Evolutionary conservation across 2,888 invertebrate species (phyloP).

Genomic region (Eurytoma adleriae): DNA sequence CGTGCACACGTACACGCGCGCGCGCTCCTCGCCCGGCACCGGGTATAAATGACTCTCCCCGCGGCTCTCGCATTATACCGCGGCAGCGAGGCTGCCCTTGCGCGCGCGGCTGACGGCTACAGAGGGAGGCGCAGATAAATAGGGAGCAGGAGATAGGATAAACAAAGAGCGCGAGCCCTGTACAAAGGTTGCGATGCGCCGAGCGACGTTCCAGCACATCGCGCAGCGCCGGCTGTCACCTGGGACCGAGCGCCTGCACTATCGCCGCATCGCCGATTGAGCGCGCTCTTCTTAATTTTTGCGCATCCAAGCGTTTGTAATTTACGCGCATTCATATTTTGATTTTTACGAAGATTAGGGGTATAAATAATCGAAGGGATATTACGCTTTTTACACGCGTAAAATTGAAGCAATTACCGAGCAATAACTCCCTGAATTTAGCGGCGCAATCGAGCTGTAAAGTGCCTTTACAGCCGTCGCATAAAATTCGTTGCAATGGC

Average conservation of each 20-base stretch:
- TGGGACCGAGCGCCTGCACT: constrained; percentile 3
- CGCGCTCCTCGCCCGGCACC: constrained; percentile 31
- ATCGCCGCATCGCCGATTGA: constrained; percentile 14
- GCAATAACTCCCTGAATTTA: neutral
- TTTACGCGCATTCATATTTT: too few relatives aligned
- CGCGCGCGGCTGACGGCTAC: constrained; percentile 10
- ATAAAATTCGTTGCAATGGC: neutral
- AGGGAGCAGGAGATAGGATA: constrained; percentile 43
- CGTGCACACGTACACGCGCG: neutral
- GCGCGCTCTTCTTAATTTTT: neutral
- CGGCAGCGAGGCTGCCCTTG: constrained; percentile 51
- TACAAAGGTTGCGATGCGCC: constrained; percentile 8
- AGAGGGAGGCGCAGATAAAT: constrained; percentile 57
- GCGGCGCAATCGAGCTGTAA: neutral
- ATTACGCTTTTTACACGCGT: too few relatives aligned
- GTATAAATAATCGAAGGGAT: neutral
- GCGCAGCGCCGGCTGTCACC: constrained; percentile 7
- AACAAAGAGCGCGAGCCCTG: constrained; percentile 15
- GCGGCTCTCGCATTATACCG: constrained; percentile 57
- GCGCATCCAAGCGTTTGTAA: neutral
- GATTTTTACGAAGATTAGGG: too few relatives aligned
- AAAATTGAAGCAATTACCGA: too few relatives aligned
- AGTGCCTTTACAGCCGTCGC: neutral
- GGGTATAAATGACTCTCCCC: constrained; percentile 64
- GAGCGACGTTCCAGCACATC: too few relatives aligned